Evolutionary conservation across 2,113 vertebrate species (phyloP).

Genomic region (Phalacrocorax carbo): DNA sequence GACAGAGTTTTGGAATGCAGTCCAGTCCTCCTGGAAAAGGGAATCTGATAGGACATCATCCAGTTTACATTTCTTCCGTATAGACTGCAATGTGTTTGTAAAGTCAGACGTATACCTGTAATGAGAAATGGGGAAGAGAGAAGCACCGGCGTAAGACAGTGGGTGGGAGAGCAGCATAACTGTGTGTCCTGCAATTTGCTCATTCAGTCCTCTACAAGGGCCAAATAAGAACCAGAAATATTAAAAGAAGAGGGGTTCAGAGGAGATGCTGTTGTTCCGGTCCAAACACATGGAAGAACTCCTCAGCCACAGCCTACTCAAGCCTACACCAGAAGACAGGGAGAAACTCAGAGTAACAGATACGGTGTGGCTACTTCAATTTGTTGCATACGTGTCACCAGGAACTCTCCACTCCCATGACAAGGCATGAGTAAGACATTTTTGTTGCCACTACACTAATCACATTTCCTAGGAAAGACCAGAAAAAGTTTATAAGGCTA

Average conservation of each 20-base stretch:
- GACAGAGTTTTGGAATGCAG: conserved; percentile 91
- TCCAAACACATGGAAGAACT: neutral
- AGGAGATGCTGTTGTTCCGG: neutral
- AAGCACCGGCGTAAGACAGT: neutral
- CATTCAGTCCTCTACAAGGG: neutral
- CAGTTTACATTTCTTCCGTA: conserved; percentile 90
- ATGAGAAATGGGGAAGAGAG: neutral
- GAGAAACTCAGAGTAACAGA: neutral
- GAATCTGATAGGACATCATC: conserved; percentile 80
- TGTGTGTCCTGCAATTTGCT: neutral
- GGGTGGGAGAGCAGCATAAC: neutral
- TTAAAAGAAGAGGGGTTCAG: neutral
- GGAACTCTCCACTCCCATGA: neutral
- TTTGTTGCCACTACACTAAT: neutral
- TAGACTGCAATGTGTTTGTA: conserved; percentile 86
- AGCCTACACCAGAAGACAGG: neutral
- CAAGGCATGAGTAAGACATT: neutral
- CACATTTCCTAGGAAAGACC: neutral
- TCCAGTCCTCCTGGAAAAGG: conserved; percentile 94
- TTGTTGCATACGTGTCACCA: neutral
- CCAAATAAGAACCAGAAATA: neutral
- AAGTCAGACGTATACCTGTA: conserved; percentile 89
- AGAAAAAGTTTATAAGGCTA: neutral
- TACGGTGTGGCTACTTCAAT: neutral
- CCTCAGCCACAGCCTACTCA: neutral